A percentile compares a stretch with the other conserved stretches of the same genome.
These are phyloP conservation scores for Cataglyphis livida DNA, from an alignment of 2,888 invertebrate species.

Conservation along the genomic window DNA sequence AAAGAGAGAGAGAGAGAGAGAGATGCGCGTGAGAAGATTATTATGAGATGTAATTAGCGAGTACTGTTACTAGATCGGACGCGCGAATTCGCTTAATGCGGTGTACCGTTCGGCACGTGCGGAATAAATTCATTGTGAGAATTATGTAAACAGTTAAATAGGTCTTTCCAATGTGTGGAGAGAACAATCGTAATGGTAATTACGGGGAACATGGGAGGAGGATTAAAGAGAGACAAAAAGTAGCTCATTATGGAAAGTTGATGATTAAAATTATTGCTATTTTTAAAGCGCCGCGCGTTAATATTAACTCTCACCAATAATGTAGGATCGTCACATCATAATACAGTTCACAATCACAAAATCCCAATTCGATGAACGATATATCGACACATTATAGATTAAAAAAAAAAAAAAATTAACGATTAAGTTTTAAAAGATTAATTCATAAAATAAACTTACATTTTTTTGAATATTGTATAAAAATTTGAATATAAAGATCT, in stretches of 20 bases:
- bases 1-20: no score
- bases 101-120: slow-evolving; percentile 43
- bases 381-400: background rate
- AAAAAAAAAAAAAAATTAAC: background rate
- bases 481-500: background rate
- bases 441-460: background rate
- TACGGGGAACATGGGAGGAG: background rate
- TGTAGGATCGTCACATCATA: background rate
- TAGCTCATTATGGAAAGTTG: slow-evolving; percentile 5
- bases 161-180: background rate
- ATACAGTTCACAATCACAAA: background rate
- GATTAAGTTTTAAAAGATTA: background rate
- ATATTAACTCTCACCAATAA: slow-evolving; percentile 6
- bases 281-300: background rate
- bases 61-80: slow-evolving; percentile 42
- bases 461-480: background rate
- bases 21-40: slow-evolving; percentile 15
- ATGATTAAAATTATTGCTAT: background rate
- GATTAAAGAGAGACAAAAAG: slow-evolving; percentile 16
- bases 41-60: slow-evolving; percentile 48
- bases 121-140: slow-evolving; percentile 30
- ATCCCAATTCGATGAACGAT: background rate
- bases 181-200: slow-evolving; percentile 23
- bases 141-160: slow-evolving; percentile 52
- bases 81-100: slow-evolving; percentile 40